Conservation (phyloP, 2,888 invertebrate genomes). For the Elegia similella region DNA sequence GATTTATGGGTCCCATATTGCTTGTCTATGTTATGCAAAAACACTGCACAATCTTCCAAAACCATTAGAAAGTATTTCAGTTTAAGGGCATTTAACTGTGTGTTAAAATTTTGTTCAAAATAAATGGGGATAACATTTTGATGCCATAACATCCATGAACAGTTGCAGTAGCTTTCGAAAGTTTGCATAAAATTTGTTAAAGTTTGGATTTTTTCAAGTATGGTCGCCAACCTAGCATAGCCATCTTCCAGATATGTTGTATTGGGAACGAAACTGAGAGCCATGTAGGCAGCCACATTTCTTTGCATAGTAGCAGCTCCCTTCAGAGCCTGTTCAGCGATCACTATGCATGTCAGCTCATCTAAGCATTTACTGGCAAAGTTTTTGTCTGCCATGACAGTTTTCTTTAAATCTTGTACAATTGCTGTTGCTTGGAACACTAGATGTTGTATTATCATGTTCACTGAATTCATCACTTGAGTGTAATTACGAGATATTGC, state of each 20-base stretch:
- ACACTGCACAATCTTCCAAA: constrained; percentile 64
- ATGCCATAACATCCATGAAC: constrained; percentile 92
- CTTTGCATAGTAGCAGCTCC: constrained; percentile 85
- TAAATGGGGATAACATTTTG: constrained; percentile 88
- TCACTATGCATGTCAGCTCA: constrained; percentile 87
- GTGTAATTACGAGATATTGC: constrained; percentile 86
- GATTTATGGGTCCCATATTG: constrained; percentile 47
- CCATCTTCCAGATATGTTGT: constrained; percentile 84
- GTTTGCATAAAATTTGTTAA: constrained; percentile 82
- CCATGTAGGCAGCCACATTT: constrained; percentile 84
- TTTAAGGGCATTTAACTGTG: constrained; percentile 84
- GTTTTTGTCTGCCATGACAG: constrained; percentile 83
- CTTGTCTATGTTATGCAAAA: constrained; percentile 60
- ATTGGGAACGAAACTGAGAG: constrained; percentile 85
- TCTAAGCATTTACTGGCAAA: constrained; percentile 85
- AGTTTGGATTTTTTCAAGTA: constrained; percentile 84
- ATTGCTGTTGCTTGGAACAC: constrained; percentile 87
- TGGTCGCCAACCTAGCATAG: constrained; percentile 80
- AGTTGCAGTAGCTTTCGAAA: constrained; percentile 84
- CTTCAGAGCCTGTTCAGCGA: constrained; percentile 85
- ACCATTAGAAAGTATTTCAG: constrained; percentile 75
- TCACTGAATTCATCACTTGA: constrained; percentile 86
- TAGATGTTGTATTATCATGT: constrained; percentile 90
- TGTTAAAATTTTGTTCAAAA: constrained; percentile 86
- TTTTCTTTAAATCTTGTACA: constrained; percentile 86